Base-by-base conservation (phyloP, 2,113 vertebrate species). In the Chroicocephalus ridibundus region DNA sequence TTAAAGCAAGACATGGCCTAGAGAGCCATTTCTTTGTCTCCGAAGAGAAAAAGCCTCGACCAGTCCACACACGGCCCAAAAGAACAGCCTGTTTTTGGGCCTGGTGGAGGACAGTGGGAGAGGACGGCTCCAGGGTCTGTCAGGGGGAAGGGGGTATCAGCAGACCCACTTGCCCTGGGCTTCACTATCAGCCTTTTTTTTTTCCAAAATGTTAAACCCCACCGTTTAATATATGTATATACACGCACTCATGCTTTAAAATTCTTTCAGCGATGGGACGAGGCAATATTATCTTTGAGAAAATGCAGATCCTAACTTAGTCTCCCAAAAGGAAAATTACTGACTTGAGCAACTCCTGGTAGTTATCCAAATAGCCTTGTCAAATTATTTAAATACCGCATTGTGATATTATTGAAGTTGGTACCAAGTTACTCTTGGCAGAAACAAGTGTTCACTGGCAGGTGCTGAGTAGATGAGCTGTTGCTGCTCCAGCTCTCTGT, bases 371-470 rank as follows among this genome's bases (percentile, higher is more conserved):
- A 92, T 92, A 97, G 97, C 93, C 98, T 98, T 97, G 98, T 98
- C 96, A 97, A 98, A 98, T 98, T 98, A 98, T 97, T 97, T 97
- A 97, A 98, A 97, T 97, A 98, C 96, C 94, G 74, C 98, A 96
- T 97, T 98, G 97, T 96, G 97, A 99, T 98, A 98, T 98, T 98
- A 97, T 96, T 98, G 98, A 98, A 98, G 98, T 98, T 98, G 98
- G 98, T 98, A 98, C 98, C 98, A 97, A 98, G 98, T 98, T 98
- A 97, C 96, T 98, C 97, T 97, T 98, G 98, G 97, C 98, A 98
- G 96, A 91, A 98, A 64, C 97, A 96, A 98, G 93, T 82, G 97
- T 74, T 94, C 90, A 85, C 98, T 98, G 98, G 98, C 98, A 99
- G 98, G 98, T 99, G 98, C 97, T 96, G 98, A 97, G 97, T 97